Evolutionary conservation across 2,113 vertebrate genomes (phyloP), one percentile per base, ranked within the genome.

Genomic region (Phaethon lepturus): DNA sequence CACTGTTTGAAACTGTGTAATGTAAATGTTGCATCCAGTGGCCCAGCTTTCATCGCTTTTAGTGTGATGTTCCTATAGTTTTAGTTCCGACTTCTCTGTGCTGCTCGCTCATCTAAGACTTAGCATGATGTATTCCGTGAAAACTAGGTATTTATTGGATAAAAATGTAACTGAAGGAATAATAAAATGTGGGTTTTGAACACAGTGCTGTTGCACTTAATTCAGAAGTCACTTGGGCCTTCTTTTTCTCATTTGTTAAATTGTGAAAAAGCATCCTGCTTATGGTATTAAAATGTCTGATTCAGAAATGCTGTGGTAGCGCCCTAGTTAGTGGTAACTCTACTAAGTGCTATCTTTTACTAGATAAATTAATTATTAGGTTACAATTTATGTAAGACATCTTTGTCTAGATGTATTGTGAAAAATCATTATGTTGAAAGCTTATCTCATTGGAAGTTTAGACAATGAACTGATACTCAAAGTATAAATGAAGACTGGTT

Each of bases 71-170:
- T 29, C 31, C 47, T 91, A 6, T 63, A 91, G 52, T 78, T 78
- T 56, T 93, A 87, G 45, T 95, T 95, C 67, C 7, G 8, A 40
- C 74, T 93, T 94, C 84, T 94, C 71, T 88, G 91, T 94, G 72
- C 92, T 96, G 53, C 91, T 91, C 79, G 53, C 91, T 91, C 79
- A 84, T 93, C 92, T 88, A 88, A 76, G 85, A 80, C 55, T 97
- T 91, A 98, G 98, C 98, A 98, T 99, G 98, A 94, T 98, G 95
- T 98, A 96, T 95, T 97, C 97, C 97, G 93, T 95, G 94, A 97
- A 96, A 98, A 97, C 93, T 98, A 98, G 97, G 97, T 99, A 99
- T 99, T 99, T 99, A 99, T 99, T 99, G 97, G 98, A 95, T 97
- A 88, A 86, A 79, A 91, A 94, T 97, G 95, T 98, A 97, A 95